phyloP scores from a whole-genome alignment of 1,140 invertebrate genomes.

The Aphelenchoides besseyi region DNA sequence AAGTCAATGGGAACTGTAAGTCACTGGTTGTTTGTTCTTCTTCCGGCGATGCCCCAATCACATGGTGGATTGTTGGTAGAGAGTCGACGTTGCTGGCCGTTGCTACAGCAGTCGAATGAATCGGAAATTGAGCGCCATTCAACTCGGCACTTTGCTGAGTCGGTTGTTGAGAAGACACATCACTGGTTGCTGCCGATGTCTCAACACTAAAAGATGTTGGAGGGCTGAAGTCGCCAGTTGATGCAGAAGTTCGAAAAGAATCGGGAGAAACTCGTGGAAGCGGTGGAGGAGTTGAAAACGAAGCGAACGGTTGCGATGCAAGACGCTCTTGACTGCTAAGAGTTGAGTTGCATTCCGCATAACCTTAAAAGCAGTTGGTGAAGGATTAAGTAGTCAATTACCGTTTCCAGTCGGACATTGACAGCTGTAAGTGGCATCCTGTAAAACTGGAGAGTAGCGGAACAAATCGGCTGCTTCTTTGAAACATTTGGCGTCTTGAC shows the following conservation, averaged over 20 bases:
- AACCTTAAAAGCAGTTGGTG: background rate
- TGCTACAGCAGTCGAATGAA: background rate
- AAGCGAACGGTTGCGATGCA: background rate
- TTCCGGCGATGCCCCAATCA: conserved; percentile 13
- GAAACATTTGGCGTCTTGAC: conserved; percentile 21
- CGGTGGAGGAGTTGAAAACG: background rate
- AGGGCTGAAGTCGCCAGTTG: background rate
- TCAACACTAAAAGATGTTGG: background rate
- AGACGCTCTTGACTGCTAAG: background rate
- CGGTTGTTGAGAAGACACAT: background rate
- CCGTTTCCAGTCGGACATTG: conserved; percentile 17
- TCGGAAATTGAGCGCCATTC: background rate
- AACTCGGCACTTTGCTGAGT: background rate
- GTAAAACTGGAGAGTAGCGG: background rate
- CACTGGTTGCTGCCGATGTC: background rate
- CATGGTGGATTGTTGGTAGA: background rate
- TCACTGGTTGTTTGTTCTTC: background rate
- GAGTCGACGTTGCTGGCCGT: background rate
- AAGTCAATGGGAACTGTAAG: conserved; percentile 13
- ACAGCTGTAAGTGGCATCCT: conserved; percentile 9
- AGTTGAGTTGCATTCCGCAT: conserved; percentile 12
- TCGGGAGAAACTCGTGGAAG: background rate
- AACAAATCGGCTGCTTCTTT: conserved; percentile 25
- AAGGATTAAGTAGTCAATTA: background rate
- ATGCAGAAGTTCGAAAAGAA: background rate